Evolutionary conservation across 1,140 invertebrate species (phyloP).

Genomic region (Drosophila ficusphila): DNA sequence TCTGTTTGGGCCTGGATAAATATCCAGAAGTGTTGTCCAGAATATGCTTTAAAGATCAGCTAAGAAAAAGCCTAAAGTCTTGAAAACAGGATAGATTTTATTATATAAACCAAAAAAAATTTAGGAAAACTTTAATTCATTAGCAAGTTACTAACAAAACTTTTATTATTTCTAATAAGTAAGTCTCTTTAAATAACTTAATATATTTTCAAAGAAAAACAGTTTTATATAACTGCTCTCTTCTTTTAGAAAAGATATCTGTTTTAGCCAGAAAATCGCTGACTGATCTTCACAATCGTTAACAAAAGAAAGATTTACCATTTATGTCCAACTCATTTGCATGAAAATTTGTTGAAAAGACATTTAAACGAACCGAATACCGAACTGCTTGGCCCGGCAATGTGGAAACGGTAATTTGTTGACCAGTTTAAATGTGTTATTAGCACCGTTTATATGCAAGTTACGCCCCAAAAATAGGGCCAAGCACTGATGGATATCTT

Average conservation of each 20-base stretch:
- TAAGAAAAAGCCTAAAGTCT: neutral
- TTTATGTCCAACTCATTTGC: conserved; percentile 57
- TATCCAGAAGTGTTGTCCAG: neutral
- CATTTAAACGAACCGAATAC: conserved; percentile 65
- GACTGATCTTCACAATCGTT: neutral
- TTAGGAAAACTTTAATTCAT: too few species aligned
- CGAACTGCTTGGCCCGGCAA: conserved; percentile 40
- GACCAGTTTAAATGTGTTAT: conserved; percentile 78
- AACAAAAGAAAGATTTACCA: conserved; percentile 15
- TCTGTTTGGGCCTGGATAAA: conserved; percentile 42
- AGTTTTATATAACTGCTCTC: too few species aligned
- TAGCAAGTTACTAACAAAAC: too few species aligned
- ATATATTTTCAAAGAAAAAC: too few species aligned
- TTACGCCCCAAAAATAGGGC: conserved; percentile 57
- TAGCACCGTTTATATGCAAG: conserved; percentile 81
- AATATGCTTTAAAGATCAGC: neutral
- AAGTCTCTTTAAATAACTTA: neutral
- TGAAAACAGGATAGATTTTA: neutral
- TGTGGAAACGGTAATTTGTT: conserved; percentile 81
- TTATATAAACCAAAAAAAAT: too few species aligned
- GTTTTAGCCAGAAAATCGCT: neutral
- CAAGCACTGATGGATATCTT: conserved; percentile 48
- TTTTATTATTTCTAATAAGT: too few species aligned
- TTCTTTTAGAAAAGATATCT: too few species aligned
- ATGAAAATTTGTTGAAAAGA: conserved; percentile 79